Percentiles rank a stretch among this genome's conserved stretches.
These are phyloP conservation scores for Eutolmus rufibarbis DNA, from an alignment of 2,888 invertebrate species.

Conservation along the genomic window DNA sequence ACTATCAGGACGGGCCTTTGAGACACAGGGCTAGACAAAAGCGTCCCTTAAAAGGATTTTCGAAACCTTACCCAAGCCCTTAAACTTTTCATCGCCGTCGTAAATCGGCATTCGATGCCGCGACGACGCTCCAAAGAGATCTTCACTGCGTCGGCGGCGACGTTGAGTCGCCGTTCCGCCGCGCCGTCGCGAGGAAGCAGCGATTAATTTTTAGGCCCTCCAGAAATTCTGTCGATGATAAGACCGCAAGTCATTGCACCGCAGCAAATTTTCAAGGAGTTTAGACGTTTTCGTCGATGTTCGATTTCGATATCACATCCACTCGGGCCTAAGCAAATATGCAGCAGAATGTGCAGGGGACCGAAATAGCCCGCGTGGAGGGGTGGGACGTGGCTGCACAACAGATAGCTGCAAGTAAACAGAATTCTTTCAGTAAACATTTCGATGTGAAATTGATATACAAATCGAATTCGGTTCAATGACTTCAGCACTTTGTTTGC, in stretches of 20 bases:
- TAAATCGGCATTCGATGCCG: not conserved
- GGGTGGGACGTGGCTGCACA: not conserved
- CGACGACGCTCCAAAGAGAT: not conserved
- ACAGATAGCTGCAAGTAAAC: constrained; percentile 30
- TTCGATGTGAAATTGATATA: constrained; percentile 32
- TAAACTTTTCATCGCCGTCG: not conserved
- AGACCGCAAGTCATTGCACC: constrained; percentile 29
- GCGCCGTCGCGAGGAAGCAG: not conserved
- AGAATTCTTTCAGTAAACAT: constrained; percentile 21
- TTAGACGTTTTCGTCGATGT: not conserved
- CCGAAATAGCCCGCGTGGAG: not conserved
- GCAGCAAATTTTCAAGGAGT: constrained; percentile 12
- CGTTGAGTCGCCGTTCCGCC: not conserved
- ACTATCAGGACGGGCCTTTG: not conserved
- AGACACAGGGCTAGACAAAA: not conserved
- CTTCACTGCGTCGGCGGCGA: not conserved
- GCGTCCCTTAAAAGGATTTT: constrained; percentile 14
- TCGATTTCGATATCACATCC: constrained; percentile 22
- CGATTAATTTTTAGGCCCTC: constrained; percentile 9
- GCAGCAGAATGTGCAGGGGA: not conserved
- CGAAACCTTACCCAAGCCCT: constrained; percentile 9
- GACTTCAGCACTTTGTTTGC: constrained; percentile 15
- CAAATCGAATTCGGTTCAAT: constrained; percentile 30
- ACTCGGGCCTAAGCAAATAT: constrained; percentile 29
- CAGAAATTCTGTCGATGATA: not conserved